Conservation (phyloP, 2,888 invertebrate genomes). For the Apoderus coryli region DNA sequence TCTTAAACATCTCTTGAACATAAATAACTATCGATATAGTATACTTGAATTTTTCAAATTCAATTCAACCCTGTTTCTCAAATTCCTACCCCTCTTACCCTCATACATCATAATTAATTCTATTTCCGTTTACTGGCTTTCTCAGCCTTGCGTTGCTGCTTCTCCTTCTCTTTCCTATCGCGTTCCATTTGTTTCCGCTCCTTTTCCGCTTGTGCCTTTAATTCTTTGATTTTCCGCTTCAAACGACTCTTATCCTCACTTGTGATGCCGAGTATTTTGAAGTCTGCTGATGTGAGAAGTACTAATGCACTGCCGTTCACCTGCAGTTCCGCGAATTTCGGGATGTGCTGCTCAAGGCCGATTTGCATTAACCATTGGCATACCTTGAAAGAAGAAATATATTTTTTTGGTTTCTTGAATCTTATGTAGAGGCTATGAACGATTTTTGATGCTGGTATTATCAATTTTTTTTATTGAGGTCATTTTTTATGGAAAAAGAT, state of each 20-base stretch:
- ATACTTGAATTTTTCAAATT: too few species aligned
- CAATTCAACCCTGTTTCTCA: too few species aligned
- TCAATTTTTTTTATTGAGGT: too few species aligned
- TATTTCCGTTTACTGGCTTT: slow-evolving; percentile 51
- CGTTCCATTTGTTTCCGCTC: slow-evolving; percentile 68
- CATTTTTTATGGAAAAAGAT: too few species aligned
- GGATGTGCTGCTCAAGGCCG: slow-evolving; percentile 75
- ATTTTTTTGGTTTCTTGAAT: too few species aligned
- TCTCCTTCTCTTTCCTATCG: slow-evolving; percentile 68
- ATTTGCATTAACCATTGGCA: slow-evolving; percentile 79
- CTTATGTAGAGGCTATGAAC: too few species aligned
- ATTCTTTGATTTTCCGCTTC: slow-evolving; percentile 74
- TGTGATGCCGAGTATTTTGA: slow-evolving; percentile 71
- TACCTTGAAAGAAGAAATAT: too few species aligned
- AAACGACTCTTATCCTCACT: slow-evolving; percentile 70
- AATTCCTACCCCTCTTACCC: too few species aligned
- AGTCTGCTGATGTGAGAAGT: slow-evolving; percentile 77
- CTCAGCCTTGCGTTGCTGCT: slow-evolving; percentile 74
- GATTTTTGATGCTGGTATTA: too few species aligned
- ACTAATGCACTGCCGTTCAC: slow-evolving; percentile 80
- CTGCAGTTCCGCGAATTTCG: slow-evolving; percentile 76
- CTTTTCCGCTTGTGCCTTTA: slow-evolving; percentile 58
- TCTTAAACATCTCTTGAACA: too few species aligned
- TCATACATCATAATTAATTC: too few species aligned
- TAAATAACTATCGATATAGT: too few species aligned